phyloP scores from a whole-genome alignment of 2,113 vertebrate species.

The Prionailurus bengalensis region DNA sequence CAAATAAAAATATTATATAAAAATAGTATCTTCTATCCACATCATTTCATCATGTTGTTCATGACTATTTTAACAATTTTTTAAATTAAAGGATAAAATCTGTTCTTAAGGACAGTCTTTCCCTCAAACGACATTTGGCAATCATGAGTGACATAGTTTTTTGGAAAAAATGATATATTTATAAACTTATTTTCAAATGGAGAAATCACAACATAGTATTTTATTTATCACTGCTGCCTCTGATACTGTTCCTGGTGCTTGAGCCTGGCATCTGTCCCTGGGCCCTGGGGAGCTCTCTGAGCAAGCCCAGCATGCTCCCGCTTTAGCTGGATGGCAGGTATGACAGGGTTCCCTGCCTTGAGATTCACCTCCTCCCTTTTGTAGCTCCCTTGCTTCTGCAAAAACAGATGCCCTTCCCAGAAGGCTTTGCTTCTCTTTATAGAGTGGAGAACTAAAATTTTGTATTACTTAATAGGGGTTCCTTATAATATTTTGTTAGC shows the following conservation, averaged over 20 bases:
- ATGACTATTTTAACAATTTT: background rate
- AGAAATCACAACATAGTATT: background rate
- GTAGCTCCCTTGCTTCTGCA: background rate
- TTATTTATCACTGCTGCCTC: background rate
- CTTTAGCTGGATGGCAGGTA: background rate
- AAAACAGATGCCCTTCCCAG: background rate
- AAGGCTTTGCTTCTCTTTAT: background rate
- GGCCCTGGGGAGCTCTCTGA: background rate
- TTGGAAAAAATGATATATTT: background rate
- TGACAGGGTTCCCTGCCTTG: background rate
- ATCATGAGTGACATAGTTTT: background rate
- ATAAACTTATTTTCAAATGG: background rate
- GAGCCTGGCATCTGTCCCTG: background rate
- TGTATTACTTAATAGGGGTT: background rate
- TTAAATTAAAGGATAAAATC: background rate
- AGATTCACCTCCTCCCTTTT: background rate
- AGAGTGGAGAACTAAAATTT: background rate
- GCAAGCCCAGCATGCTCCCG: background rate
- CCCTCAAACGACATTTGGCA: background rate
- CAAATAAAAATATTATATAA: slow-evolving; percentile 7
- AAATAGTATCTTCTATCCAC: background rate
- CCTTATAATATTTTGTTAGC: slow-evolving; percentile 37
- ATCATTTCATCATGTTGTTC: background rate
- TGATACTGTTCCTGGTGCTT: background rate
- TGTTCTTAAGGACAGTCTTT: background rate